Evolutionary conservation across 2,113 vertebrate genomes (phyloP).

Genomic region (Pteronura brasiliensis): DNA sequence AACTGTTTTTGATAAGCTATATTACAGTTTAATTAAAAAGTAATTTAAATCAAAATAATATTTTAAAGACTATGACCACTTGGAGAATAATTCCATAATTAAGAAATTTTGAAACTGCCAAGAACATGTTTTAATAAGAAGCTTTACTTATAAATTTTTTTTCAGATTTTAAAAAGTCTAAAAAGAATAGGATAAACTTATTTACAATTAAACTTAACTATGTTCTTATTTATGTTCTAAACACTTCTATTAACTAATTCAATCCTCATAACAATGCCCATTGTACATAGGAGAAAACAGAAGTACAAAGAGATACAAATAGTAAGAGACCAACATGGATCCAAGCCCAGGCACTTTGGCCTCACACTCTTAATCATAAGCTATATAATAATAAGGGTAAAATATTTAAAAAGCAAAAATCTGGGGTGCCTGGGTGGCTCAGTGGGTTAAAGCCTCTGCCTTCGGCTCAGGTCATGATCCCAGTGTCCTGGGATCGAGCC

Average conservation of each 20-base stretch:
- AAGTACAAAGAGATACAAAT: background rate
- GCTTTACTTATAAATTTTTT: background rate
- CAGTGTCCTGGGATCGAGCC: too few species aligned
- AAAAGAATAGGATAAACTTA: background rate
- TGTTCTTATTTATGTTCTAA: background rate
- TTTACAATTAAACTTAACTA: background rate
- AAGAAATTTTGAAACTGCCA: background rate
- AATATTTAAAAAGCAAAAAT: background rate
- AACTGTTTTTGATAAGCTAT: background rate
- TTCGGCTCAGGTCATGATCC: too few species aligned
- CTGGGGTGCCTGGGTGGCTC: background rate
- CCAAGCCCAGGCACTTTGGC: background rate
- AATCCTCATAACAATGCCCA: background rate
- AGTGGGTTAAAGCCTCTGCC: too few species aligned
- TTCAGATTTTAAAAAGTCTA: background rate
- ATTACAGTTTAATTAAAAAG: background rate
- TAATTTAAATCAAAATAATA: constrained; percentile 44
- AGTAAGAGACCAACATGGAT: background rate
- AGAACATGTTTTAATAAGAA: background rate
- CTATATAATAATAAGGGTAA: background rate
- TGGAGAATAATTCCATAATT: constrained; percentile 26
- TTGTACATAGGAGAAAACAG: background rate
- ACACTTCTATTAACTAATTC: background rate
- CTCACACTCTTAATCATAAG: background rate
- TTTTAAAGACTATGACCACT: constrained; percentile 17